Base-by-base conservation (phyloP, 2,888 invertebrate species). In the Brenthis hecate region DNA sequence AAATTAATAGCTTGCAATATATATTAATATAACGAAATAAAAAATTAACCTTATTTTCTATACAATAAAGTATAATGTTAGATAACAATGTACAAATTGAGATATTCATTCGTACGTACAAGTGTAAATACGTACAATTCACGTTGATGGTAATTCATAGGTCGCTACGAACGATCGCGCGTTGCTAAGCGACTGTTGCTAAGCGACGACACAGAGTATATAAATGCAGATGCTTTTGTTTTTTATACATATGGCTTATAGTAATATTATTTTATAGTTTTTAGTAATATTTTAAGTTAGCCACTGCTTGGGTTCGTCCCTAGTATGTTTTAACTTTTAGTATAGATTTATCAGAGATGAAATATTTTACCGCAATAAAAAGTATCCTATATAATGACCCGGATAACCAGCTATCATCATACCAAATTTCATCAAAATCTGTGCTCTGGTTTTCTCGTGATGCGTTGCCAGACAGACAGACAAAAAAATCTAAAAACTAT, bases 161-260 rank as follows among this genome's bases (percentile, higher is more conserved):
- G 66, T 71, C 62, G 66, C 65, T 51, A 60, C 68, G 68, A 72
- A 68, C 73, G 73, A 71, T 73, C 74, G 71, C 54, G 56, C 53
- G 76, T 76, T 71, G 71, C 76, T 64, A 72, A 69, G 77, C 73
- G 73, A 78, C 77, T 23, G 77, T 74, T 70, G 72, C 74, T 64
- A 64, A 56, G 75, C 62, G 48, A 74, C 69, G 43, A n/a, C 16
- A 68, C 60, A 75, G 75, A 68, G 67, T 69, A 69, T 51, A 3
- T 19, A 43, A n/a, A 23, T 4, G 43, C 16, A 3, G 50, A 36
- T 13, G 16, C 14, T 28, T 6, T 23, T 32, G 4, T 61, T 61
- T 32, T 14, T 43, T 50, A 55, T 19, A 19, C 1, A 19, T 19
- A 19, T 19, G 19, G 13, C 4, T 28, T 28, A 5, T 28, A 28